A percentile compares a stretch with the other conserved stretches of the same genome.
phyloP scores from a whole-genome alignment of 2,888 invertebrate species.

The Scaptomyza polygonia region DNA sequence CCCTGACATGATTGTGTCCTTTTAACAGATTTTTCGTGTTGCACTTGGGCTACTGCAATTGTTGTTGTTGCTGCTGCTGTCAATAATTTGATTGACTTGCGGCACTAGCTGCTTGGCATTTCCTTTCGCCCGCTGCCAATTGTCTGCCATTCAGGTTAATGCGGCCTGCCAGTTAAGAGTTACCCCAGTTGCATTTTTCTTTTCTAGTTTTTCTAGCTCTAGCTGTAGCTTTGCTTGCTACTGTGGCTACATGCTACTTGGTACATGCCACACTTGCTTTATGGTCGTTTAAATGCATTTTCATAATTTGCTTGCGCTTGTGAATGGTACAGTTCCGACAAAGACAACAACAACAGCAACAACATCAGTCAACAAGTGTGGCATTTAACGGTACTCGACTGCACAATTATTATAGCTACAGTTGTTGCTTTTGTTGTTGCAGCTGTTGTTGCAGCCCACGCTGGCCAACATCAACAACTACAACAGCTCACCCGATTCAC shows the following conservation, averaged over 20 bases:
- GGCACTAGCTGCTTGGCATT: conserved; percentile 55
- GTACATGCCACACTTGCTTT: not conserved
- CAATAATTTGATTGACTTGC: conserved; percentile 78
- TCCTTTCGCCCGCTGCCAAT: conserved; percentile 64
- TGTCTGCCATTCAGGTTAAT: conserved; percentile 75
- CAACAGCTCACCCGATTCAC: not conserved
- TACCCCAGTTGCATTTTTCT: conserved; percentile 33
- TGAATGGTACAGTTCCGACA: conserved; percentile 69
- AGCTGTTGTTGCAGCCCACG: conserved; percentile 28
- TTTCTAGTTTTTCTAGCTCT: conserved; percentile 65
- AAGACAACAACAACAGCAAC: no score
- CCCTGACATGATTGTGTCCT: conserved; percentile 70
- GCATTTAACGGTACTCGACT: conserved; percentile 66
- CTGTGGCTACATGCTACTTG: conserved; percentile 19
- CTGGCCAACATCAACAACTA: conserved; percentile 6
- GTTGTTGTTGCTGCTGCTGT: conserved; percentile 43
- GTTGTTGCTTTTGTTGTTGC: not conserved
- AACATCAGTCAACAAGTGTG: no score
- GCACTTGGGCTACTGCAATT: conserved; percentile 44
- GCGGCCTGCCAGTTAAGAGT: conserved; percentile 52
- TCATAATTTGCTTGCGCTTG: conserved; percentile 61
- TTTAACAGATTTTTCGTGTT: conserved; percentile 66
- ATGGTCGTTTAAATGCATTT: conserved; percentile 63
- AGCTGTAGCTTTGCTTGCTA: conserved; percentile 23
- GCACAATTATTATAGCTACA: conserved; percentile 58